Evolutionary conservation across 1,140 invertebrate genomes (phyloP), one percentile per base, ranked within the genome.

Genomic region (Cydia pomonella): DNA sequence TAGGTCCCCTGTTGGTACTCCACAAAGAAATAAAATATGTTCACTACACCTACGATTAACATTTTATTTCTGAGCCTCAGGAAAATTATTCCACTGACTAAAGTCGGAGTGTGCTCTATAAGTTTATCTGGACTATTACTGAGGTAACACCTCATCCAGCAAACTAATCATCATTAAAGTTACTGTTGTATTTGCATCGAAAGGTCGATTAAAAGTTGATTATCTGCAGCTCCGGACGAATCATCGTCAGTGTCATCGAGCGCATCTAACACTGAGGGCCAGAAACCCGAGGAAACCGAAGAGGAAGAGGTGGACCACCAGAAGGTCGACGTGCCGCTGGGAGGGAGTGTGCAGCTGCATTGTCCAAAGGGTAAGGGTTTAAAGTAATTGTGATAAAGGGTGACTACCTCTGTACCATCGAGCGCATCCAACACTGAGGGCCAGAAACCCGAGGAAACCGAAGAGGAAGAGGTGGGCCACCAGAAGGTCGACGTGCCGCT

Each of bases 321-420:
- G 75, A 87, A 88, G 25, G 90, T 93, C 18, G 96, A 97, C 81
- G 97, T 97, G 13, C 96, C 96, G 62, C 94, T 98, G 21, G 97
- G 97, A 29, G 97, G 97, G 10, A 96, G 96, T 50, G 96, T 97
- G 3, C 96, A 97, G 71, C 93, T 98, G 16, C 96, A 97, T 80
- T 98, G 97, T 91, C 96, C 97, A 69, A 96, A 95, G 87, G 95
- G 95, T 94, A 93, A 87, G 77, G 79, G 25, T 50, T 27, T 29
- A 21, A 74, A 44, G 9, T 12, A 13, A 13, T 9, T 38, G 7
- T 38, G n/a, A n/a, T n/a, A n/a, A n/a, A n/a, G n/a, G n/a, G n/a
- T n/a, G n/a, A n/a, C n/a, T n/a, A n/a, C n/a, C n/a, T n/a, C n/a
- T n/a, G n/a, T n/a, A n/a, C n/a, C 73, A 23, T 50, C 53, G 10